Base-by-base conservation (phyloP, 2,888 invertebrate genomes). In the Drosophila neotestacea region DNA sequence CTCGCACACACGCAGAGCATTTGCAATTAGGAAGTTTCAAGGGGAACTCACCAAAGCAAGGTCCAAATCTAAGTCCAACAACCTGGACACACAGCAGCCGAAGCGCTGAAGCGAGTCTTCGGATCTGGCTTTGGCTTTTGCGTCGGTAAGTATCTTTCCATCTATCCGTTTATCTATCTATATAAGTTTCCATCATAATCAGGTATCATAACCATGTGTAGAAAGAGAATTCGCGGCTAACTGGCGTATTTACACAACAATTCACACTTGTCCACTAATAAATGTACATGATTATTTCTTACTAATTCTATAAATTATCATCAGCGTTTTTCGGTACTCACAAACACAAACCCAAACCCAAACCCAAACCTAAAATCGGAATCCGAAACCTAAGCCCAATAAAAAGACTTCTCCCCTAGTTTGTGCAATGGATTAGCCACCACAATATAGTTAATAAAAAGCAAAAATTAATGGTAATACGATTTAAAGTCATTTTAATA, bases 271-370 rank as follows among this genome's bases (percentile, higher is more conserved):
- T 30, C 28, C 64, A 74, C 90, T 89, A 90, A 89, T 80, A 78
- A 84, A 90, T 81, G 68, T 73, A 86, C 86, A 82, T 89, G 84
- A 90, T 86, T 88, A 88, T 88, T 88, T 88, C 81, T 66, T 77
- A 85, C 77, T 85, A 87, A 90, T 82, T 88, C 77, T 73, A 77
- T 78, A 79, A 81, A 81, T 88, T 77, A 87, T 89, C 88, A 85
- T 75, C 69, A 70, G 69, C 65, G 64, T 76, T 70, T 62, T 70
- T 62, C 28, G n/a, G 46, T 30, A 38, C 7, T 38, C 47, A 16
- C 39, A 13, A 30, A 6, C 30, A 30, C 6, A 6, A 30, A 6
- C 30, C 30, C 30, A 30, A 30, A 44, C 47, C 44, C 16, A 54
- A 51, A 39, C 27, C 54, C 22, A 44, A 52, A 7, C 46, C 41